Percentiles rank a stretch among this genome's conserved stretches.
These are phyloP conservation scores for Acanthurus tractus DNA, from an alignment of 2,797 vertebrate species.

Conservation along the genomic window DNA sequence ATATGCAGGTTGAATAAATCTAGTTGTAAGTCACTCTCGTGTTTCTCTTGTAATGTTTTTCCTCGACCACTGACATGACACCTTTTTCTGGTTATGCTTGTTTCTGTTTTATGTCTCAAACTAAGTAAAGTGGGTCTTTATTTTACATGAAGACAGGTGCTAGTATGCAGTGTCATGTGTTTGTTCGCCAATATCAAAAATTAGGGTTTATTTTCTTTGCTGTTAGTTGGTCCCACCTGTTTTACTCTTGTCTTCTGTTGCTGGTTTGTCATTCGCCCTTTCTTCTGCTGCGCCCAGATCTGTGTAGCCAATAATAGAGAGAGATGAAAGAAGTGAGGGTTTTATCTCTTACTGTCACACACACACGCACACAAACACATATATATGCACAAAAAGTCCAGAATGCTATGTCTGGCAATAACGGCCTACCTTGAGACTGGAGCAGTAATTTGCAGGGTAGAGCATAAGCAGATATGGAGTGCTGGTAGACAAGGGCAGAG, in stretches of 20 bases:
- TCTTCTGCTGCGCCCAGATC: conserved; percentile 51
- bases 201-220: neutral
- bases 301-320: conserved; percentile 35
- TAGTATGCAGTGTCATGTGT: neutral
- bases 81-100: neutral
- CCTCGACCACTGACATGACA: neutral
- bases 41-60: neutral
- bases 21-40: neutral
- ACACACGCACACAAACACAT: conserved; percentile 5
- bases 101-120: neutral
- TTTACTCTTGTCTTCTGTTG: conserved; percentile 45
- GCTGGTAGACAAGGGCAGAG: conserved; percentile 94
- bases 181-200: neutral
- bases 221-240: conserved; percentile 60
- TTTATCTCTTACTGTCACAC: neutral
- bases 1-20: neutral
- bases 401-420: neutral
- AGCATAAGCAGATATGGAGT: conserved; percentile 87
- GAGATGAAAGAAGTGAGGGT: neutral
- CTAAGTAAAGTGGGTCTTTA: neutral
- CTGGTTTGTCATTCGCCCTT: conserved; percentile 26
- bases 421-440: conserved; percentile 81
- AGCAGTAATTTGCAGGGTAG: conserved; percentile 90
- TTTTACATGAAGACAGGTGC: neutral
- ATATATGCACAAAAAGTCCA: conserved; percentile 10